Base-by-base conservation (phyloP, 2,797 vertebrate species). In the Menidia menidia region DNA sequence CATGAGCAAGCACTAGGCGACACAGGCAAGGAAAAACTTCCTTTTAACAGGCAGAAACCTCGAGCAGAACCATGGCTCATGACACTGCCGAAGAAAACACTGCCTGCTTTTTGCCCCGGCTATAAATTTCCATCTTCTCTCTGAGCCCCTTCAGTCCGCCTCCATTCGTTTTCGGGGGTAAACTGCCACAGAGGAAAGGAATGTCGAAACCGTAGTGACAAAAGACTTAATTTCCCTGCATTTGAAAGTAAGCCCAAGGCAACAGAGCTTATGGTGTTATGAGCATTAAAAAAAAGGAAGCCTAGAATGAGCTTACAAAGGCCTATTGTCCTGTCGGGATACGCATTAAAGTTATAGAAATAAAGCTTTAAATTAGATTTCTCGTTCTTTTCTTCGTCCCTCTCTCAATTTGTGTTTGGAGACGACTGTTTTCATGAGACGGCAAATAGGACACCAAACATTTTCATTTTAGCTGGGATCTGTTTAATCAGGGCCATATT, bases 391-490 rank as follows among this genome's bases (percentile, higher is more conserved):
- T 81, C 73, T 73, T 45, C 68, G 80, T 7, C 71, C 62, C 51
- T 55, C 63, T 73, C 51, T 14, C 25, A 72, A 64, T 83, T 57
- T 81, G 68, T 63, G 78, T 74, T 72, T 50, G 51, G 55, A 75
- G 66, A 72, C 78, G 59, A 61, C 64, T 73, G 84, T 88, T 92
- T 91, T 82, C 61, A 75, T 77, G 78, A 70, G 82, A 83, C 67
- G 75, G 68, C 55, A 74, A 78, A 57, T 68, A 70, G 64, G 77
- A 64, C 25, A 25, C 25, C 25, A 73, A 77, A 83, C 65, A 80
- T 65, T 83, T 92, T 89, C 75, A 92, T 81, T 80, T 89, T 80
- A 68, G 83, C 75, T 78, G 68, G 73, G 75, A 87, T 73, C 70
- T 64, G 59, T 64, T 25, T 73, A 65, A 88, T 80, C 84, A 52